phyloP scores from a whole-genome alignment of 2,888 invertebrate species.

The Archips crataeganus region DNA sequence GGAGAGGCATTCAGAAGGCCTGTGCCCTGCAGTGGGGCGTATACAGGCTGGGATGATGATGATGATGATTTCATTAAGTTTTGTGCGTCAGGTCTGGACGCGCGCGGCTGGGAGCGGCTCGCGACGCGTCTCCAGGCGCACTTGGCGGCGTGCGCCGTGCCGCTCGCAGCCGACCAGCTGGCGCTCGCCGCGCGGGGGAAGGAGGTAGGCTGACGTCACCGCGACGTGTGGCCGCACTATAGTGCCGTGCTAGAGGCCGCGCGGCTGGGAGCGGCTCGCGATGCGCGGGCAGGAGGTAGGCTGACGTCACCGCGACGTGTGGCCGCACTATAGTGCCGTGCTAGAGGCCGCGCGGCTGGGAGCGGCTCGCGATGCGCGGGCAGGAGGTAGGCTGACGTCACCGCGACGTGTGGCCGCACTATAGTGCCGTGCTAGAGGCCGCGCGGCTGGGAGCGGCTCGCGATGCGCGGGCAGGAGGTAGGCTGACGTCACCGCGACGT shows the following conservation, averaged over 20 bases:
- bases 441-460: slow-evolving; percentile 37
- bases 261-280: slow-evolving; percentile 38
- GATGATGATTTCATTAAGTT: too few species aligned
- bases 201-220: slow-evolving; percentile 83
- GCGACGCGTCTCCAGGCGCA: slow-evolving; percentile 92
- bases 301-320: slow-evolving; percentile 27
- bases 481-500: slow-evolving; percentile 26
- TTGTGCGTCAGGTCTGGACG: slow-evolving; percentile 67
- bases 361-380: slow-evolving; percentile 64
- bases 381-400: slow-evolving; percentile 87
- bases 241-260: too few species aligned
- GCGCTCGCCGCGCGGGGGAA: slow-evolving; percentile 89
- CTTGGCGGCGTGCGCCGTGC: slow-evolving; percentile 92
- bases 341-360: slow-evolving; percentile 34
- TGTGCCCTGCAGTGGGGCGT: too few species aligned
- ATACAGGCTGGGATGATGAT: too few species aligned
- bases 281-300: slow-evolving; percentile 89
- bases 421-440: too few species aligned
- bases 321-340: too few species aligned
- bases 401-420: too few species aligned
- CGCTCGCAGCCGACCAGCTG: slow-evolving; percentile 92
- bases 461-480: slow-evolving; percentile 89
- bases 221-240: not conserved
- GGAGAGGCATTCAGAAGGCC: too few species aligned
- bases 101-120: slow-evolving; percentile 88